phyloP scores from a whole-genome alignment of 2,797 vertebrate species.

The Tragopan temminckii region DNA sequence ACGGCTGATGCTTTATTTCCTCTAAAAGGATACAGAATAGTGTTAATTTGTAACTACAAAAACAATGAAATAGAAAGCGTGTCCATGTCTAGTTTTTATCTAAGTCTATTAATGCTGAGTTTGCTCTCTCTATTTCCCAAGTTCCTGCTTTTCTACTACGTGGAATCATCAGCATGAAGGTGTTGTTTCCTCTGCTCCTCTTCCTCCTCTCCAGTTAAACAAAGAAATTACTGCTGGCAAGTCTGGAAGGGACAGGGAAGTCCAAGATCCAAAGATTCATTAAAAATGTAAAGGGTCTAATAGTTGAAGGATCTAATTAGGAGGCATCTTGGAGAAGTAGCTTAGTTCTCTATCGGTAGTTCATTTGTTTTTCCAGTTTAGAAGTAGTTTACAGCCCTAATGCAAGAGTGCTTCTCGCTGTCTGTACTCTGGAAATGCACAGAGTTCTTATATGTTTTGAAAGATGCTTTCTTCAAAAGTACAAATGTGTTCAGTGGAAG shows the following conservation, averaged over 20 bases:
- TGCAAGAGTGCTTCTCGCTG: slow-evolving; percentile 4
- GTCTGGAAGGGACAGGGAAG: background rate
- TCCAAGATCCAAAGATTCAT: background rate
- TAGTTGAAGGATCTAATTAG: background rate
- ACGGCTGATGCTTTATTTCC: background rate
- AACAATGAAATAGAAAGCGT: background rate
- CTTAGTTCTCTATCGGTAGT: slow-evolving; percentile 9
- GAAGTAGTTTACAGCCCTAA: slow-evolving; percentile 45
- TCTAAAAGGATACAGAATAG: background rate
- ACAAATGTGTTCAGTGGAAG: background rate
- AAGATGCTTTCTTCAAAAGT: slow-evolving; percentile 27
- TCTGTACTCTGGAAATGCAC: background rate
- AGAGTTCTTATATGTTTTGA: background rate
- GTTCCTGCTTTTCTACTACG: background rate
- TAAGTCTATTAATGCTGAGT: background rate
- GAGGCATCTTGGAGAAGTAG: background rate
- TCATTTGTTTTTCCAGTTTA: slow-evolving; percentile 48
- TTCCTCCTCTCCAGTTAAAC: background rate
- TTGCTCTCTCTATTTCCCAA: background rate
- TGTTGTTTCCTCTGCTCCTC: background rate
- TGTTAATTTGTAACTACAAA: background rate
- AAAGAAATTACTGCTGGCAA: background rate
- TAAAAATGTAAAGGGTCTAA: background rate
- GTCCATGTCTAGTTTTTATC: background rate
- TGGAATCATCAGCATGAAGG: background rate